phyloP scores from a whole-genome alignment of 2,888 invertebrate genomes.

The Cheilosia impressa region DNA sequence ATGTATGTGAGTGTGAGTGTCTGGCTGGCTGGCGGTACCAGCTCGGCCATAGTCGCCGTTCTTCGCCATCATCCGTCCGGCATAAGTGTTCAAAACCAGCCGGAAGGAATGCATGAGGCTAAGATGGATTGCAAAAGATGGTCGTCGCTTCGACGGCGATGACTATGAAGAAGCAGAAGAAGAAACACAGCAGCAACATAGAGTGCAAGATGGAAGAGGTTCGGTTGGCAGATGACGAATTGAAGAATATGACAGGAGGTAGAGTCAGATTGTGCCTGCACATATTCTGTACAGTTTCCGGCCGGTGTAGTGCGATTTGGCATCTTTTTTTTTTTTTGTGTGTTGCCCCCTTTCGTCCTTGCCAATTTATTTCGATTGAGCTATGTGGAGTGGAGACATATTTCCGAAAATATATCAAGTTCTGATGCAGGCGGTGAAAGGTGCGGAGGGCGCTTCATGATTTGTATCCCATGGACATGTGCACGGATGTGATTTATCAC shows the following conservation, averaged over 20 bases:
- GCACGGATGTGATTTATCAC: slow-evolving; percentile 65
- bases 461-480: slow-evolving; percentile 56
- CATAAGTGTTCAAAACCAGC: slow-evolving; percentile 67
- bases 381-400: slow-evolving; percentile 61
- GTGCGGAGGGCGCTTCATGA: slow-evolving; percentile 37
- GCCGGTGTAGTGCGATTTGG: slow-evolving; percentile 58
- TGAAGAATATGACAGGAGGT: slow-evolving; percentile 64
- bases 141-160: slow-evolving; percentile 31
- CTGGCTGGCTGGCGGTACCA: slow-evolving; percentile 48
- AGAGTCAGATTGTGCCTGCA: slow-evolving; percentile 27
- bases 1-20: slow-evolving; percentile 63
- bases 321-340: neutral
- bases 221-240: slow-evolving; percentile 72
- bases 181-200: slow-evolving; percentile 55
- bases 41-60: slow-evolving; percentile 58
- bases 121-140: slow-evolving; percentile 73
- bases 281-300: slow-evolving; percentile 73
- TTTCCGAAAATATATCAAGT: slow-evolving; percentile 69
- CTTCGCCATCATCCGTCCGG: slow-evolving; percentile 56
- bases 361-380: slow-evolving; percentile 69
- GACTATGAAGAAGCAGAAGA: slow-evolving; percentile 5
- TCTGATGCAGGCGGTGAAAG: slow-evolving; percentile 65
- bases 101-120: slow-evolving; percentile 72
- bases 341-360: slow-evolving; percentile 7
- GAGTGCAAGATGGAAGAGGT: slow-evolving; percentile 47